Evolutionary conservation across 2,888 invertebrate genomes (phyloP), one percentile per base, ranked within the genome.

Genomic region (Cerastis rubricosa): DNA sequence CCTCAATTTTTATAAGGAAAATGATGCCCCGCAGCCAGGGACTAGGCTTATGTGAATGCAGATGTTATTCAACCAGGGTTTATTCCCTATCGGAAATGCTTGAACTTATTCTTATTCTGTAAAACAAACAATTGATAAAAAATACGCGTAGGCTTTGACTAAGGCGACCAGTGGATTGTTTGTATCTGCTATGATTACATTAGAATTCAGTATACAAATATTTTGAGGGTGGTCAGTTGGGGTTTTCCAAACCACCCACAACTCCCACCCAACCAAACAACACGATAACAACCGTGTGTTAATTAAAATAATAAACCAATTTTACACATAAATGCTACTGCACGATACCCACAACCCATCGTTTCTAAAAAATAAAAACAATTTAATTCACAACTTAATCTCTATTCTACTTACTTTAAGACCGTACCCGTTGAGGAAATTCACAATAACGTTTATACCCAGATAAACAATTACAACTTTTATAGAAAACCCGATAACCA

Each of bases 341-440:
- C 61, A 11, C 9, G 35, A 61, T 17, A 74, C 12, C 14, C 43
- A 51, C 25, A 7, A 47, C 43, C 7, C 22, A 65, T 29, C 47
- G 29, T n/a, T n/a, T n/a, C 1, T 29, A 40, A n/a, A 5, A 75
- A 57, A 51, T 45, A 78, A 51, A 63, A 43, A 57, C 9, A 29
- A 79, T 29, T 49, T 14, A 35, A 54, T 59, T 40, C 12, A n/a
- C 47, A 78, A 66, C 63, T 51, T 51, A 71, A 6, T 12, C 25
- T 45, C n/a, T 61, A 61, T 54, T 22, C 25, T 74, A 86, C 83
- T 84, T 79, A 86, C 87, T 83, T 61, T 78, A 64, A 11, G 40
- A 61, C 40, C 35, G 67, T 29, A 61, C 59, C 59, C 68, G 51
- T 51, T 45, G 49, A 68, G 59, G 22, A 51, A 83, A 49, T 25